These are phyloP conservation scores for Epinotia ramella DNA, from an alignment of 2,888 invertebrate genomes.

Conservation along the genomic window DNA sequence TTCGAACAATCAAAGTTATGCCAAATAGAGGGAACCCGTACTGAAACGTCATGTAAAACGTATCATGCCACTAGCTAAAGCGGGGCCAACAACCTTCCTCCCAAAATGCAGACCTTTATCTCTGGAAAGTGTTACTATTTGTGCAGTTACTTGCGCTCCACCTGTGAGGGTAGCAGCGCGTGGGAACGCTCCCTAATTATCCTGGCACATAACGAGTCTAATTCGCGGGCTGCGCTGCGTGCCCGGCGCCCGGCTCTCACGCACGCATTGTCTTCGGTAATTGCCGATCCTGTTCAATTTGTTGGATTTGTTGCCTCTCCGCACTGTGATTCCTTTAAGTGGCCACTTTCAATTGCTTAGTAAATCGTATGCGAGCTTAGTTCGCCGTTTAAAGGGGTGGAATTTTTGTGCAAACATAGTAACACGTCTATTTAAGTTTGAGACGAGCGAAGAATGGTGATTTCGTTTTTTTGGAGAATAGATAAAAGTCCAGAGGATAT, in stretches of 20 bases:
- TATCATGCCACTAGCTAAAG: background rate
- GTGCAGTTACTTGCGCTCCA: constrained; percentile 52
- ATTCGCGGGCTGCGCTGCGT: constrained; percentile 84
- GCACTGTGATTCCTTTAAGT: constrained; percentile 84
- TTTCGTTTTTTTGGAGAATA: background rate
- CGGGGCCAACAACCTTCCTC: background rate
- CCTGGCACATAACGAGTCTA: constrained; percentile 79
- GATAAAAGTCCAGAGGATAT: too few relatives aligned
- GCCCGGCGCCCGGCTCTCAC: constrained; percentile 79
- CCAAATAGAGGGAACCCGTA: too few relatives aligned
- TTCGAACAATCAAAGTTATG: too few relatives aligned
- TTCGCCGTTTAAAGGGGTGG: constrained; percentile 35
- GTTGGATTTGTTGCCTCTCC: constrained; percentile 78
- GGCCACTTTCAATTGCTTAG: constrained; percentile 82
- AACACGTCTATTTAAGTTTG: constrained; percentile 1
- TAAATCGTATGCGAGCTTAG: constrained; percentile 73
- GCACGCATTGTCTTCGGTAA: constrained; percentile 85
- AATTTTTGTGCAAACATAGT: constrained; percentile 43
- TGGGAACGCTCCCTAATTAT: constrained; percentile 83
- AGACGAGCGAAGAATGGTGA: background rate
- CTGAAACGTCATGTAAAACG: too few relatives aligned
- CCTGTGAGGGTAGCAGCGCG: constrained; percentile 67
- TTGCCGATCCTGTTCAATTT: constrained; percentile 85
- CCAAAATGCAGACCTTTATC: background rate
- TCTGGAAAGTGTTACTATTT: constrained; percentile 33